Percentiles rank a stretch among this genome's conserved stretches.
Evolutionary conservation across 2,113 vertebrate species (phyloP).

Genomic region (Cephalopterus ornatus): DNA sequence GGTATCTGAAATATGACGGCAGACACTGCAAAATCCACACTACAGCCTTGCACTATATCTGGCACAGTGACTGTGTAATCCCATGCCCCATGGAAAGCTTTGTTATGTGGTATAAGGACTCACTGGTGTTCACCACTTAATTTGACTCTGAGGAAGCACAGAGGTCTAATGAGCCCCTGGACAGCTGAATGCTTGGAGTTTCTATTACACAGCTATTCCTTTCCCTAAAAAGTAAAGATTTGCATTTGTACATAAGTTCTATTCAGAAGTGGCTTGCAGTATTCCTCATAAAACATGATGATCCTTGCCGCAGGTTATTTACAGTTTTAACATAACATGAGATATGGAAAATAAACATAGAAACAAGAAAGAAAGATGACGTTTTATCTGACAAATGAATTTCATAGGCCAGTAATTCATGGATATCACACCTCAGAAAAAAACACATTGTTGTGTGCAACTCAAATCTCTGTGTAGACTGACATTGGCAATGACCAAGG

Average conservation of each 20-base stretch:
- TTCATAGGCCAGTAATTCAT: not conserved
- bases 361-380: not conserved
- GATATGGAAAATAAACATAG: not conserved
- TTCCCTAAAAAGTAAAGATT: not conserved
- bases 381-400: not conserved
- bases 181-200: not conserved
- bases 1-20: not conserved
- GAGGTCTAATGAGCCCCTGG: slow-evolving; percentile 32
- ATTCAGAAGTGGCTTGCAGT: not conserved
- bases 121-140: slow-evolving; percentile 10
- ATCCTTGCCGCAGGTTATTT: not conserved
- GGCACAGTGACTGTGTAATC: slow-evolving; percentile 1
- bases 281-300: not conserved
- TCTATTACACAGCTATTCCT: not conserved
- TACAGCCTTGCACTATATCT: not conserved
- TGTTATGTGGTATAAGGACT: not conserved
- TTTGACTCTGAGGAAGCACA: slow-evolving; percentile 31
- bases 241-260: not conserved
- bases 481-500: not conserved
- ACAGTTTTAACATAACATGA: not conserved
- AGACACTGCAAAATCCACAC: not conserved
- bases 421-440: not conserved
- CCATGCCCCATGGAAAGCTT: not conserved
- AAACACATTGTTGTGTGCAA: accelerated
- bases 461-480: not conserved